Conservation (phyloP, 2,888 invertebrate genomes). For the Zootermopsis nevadensis region DNA sequence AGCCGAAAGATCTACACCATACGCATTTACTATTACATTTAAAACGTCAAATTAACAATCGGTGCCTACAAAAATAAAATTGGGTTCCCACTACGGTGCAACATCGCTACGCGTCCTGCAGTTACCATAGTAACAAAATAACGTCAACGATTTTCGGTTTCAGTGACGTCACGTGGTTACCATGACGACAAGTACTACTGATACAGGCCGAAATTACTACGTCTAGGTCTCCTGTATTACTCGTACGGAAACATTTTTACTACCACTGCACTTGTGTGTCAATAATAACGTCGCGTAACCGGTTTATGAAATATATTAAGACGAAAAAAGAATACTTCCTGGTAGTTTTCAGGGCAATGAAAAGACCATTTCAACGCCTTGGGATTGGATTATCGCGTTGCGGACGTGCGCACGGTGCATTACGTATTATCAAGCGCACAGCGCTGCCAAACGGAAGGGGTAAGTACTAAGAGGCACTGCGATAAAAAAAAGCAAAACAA, state of each 20-base stretch:
- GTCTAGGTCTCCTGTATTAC: background rate
- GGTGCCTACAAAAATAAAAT: background rate
- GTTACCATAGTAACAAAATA: constrained; percentile 35
- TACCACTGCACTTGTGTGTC: background rate
- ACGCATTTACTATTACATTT: too few relatives aligned
- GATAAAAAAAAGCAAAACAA: background rate
- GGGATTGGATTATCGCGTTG: background rate
- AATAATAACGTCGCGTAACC: background rate
- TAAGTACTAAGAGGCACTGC: background rate
- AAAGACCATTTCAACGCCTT: background rate
- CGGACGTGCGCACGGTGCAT: background rate
- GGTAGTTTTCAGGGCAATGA: background rate
- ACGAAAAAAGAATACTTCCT: background rate
- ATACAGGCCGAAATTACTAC: constrained; percentile 1
- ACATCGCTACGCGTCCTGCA: constrained; percentile 35
- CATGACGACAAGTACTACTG: constrained; percentile 36
- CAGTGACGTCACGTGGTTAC: constrained; percentile 43
- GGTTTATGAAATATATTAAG: background rate
- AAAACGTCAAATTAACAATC: background rate
- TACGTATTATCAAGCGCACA: background rate
- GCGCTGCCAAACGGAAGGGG: background rate
- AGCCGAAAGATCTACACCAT: too few relatives aligned
- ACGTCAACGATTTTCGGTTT: constrained; percentile 45
- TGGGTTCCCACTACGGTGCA: background rate
- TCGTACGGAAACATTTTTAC: background rate